Conservation (phyloP, 2,797 vertebrate genomes). For the Spinus olivaceus region DNA sequence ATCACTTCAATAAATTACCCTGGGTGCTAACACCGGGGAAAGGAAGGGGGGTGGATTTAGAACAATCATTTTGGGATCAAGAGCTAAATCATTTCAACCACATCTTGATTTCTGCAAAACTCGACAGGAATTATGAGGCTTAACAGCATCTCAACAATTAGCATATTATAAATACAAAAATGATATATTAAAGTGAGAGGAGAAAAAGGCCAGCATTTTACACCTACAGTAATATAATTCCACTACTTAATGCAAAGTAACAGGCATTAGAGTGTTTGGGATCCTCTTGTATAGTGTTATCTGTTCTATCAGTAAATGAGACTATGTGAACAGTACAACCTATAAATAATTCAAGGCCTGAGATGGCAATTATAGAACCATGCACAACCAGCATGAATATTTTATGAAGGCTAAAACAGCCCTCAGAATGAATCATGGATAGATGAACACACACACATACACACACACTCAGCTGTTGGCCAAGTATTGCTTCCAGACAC, state of each 20-base stretch:
- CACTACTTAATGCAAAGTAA: conserved; percentile 91
- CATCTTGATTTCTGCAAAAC: conserved; percentile 79
- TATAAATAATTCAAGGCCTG: conserved; percentile 99
- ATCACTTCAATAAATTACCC: conserved; percentile 78
- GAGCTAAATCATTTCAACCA: conserved; percentile 78
- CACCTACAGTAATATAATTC: conserved; percentile 88
- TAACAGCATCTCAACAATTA: conserved; percentile 81
- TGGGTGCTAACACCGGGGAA: conserved; percentile 52
- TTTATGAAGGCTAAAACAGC: conserved; percentile 99
- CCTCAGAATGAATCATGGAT: conserved; percentile 91
- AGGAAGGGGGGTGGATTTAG: conserved; percentile 49
- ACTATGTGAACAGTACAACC: conserved; percentile 89
- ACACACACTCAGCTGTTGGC: conserved; percentile 64
- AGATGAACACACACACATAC: conserved; percentile 76
- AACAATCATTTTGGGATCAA: conserved; percentile 81
- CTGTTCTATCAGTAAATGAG: conserved; percentile 88
- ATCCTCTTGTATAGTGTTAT: conserved; percentile 84
- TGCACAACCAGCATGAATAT: conserved; percentile 99
- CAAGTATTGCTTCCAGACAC: conserved; percentile 72
- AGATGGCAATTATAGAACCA: conserved; percentile 99
- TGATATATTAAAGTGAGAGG: conserved; percentile 78
- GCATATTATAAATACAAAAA: conserved; percentile 86
- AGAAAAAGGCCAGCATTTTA: conserved; percentile 78
- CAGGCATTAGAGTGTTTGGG: conserved; percentile 87
- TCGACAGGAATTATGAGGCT: conserved; percentile 77